Evolutionary conservation across 2,888 invertebrate genomes (phyloP).

Genomic region (Sialis lutaria): DNA sequence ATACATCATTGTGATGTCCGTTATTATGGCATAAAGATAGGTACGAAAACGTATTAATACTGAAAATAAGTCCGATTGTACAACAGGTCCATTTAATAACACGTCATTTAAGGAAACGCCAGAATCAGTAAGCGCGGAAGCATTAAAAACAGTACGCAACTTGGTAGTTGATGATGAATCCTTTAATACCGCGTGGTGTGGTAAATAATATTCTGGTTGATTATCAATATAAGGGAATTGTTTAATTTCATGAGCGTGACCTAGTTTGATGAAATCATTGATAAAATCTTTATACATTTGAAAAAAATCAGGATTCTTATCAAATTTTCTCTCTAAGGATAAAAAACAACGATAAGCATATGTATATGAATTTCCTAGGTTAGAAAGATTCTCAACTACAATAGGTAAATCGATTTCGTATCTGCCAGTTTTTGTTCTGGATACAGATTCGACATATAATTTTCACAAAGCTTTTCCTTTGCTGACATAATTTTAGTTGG

Average conservation of each 20-base stretch:
- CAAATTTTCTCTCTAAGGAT: constrained; percentile 8
- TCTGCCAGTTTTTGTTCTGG: background rate
- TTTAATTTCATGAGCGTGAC: constrained; percentile 9
- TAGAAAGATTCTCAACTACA: constrained; percentile 4
- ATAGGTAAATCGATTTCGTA: background rate
- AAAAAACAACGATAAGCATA: constrained; percentile 8
- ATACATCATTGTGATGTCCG: constrained; percentile 4
- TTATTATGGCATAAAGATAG: background rate
- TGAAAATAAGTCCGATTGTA: constrained; percentile 5
- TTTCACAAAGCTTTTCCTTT: background rate
- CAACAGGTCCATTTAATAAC: constrained; percentile 3
- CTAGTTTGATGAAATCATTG: constrained; percentile 9
- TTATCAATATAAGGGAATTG: background rate
- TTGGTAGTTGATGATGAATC: constrained; percentile 4
- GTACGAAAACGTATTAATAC: constrained; percentile 1
- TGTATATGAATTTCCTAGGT: constrained; percentile 7
- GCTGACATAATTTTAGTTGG: background rate
- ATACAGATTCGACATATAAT: background rate
- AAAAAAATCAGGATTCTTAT: constrained; percentile 6
- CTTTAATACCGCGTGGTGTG: constrained; percentile 7
- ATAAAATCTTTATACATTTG: constrained; percentile 9
- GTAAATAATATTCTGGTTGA: background rate
- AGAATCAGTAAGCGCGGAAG: constrained; percentile 1
- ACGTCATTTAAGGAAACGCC: constrained; percentile 5
- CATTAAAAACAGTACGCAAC: constrained; percentile 7